Base-by-base conservation (phyloP, 2,888 invertebrate genomes). In the Andrena camellia region DNA sequence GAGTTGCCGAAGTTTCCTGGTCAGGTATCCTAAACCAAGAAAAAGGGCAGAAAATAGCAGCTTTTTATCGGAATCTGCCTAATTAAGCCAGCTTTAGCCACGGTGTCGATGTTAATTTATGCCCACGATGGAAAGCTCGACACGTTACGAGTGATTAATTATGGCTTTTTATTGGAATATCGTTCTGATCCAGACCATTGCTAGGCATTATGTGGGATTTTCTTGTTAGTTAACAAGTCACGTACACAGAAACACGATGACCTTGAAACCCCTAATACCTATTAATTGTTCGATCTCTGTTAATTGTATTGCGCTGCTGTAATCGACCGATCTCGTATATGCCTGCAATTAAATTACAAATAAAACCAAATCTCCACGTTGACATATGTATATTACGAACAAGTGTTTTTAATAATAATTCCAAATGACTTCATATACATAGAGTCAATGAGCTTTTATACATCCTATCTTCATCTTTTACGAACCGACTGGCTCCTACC, bases 61-160 rank as follows among this genome's bases (percentile, higher is more conserved):
- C 83, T 86, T 62, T 86, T 86, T 81, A 78, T 76, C 73, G 71
- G 59, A 52, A 52, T 52, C 67, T 70, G 20, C 66, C 76, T 86
- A 81, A 86, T 86, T 80, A 81, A 86, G 86, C 86, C 74, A 69
- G 75, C 62, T 86, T 86, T 81, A 86, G 81, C 78, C 80, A 75
- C 77, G 80, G 33, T 78, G 74, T 78, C 78, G 73, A 73, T 81
- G 82, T 54, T 86, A 86, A 86, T 86, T 86, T 86, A 80, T 85
- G 82, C 64, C 48, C 75, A 42, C 63, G 70, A 62, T 72, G 42
- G 62, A 63, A 62, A 76, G 73, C 72, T 79, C 78, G 72, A 63
- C 77, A 50, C 66, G 76, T 77, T 66, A 68, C 78, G 70, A 79
- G 82, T 86, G 81, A 87, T 88, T 87, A 86, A 88, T 81, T 78